Base-by-base conservation (phyloP, 2,113 vertebrate genomes). In the Labeo rohita region DNA sequence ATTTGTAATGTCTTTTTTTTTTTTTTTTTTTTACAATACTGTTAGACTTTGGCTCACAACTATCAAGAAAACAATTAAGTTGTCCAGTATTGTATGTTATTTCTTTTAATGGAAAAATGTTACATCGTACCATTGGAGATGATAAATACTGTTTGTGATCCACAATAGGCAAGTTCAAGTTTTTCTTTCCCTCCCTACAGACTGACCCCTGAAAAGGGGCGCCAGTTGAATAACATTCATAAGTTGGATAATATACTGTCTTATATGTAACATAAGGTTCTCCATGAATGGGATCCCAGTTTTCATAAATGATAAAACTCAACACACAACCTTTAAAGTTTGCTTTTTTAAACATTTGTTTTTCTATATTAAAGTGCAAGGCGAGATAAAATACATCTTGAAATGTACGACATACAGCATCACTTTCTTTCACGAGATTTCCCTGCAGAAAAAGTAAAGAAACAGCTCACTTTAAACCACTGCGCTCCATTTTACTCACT, bases 301-400 rank as follows among this genome's bases (percentile, higher is more conserved):
- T 91, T 66, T 86, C 47, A 65, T 45, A 63, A 39, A 39, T 39
- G 63, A 77, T 43, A 50, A 79, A 73, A 66, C 76, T n/a, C 81
- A 87, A 86, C 74, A 84, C 88, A 88, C 54, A 73, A 91, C 72
- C 80, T 90, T 85, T 79, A 54, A 54, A 10, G 6, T 36, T 77
- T 10, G 21, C 72, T 4, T 75, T 77, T 59, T 90, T 87, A 88
- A 91, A 89, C 43, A 59, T 93, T 92, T 90, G 90, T 91, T 73
- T 39, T 92, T 77, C 61, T 84, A 92, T 91, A 18, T 89, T 95
- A 94, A 94, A 95, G 94, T 95, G 95, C 95, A 95, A 95, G 93
- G 93, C 92, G 91, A 93, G 91, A 93, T 90, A 90, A 90, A 92
- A 92, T 93, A 93, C 86, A 92, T 92, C 92, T 88, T 92, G 93